Conservation (phyloP, 2,888 invertebrate genomes). For the Blera fallax region DNA sequence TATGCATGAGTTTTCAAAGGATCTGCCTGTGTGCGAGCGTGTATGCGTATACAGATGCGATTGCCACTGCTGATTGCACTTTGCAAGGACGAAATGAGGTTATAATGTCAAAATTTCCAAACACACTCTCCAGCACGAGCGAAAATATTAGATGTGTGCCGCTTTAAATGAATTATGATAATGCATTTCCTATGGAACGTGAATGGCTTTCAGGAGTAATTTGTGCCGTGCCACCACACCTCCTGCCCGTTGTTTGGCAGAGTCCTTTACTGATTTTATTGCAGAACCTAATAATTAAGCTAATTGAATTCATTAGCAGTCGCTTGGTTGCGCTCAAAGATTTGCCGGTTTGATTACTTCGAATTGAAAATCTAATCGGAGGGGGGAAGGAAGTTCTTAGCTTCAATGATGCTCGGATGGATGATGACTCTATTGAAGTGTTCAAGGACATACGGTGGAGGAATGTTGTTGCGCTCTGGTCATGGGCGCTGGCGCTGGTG, state of each 20-base stretch:
- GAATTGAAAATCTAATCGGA: slow-evolving; percentile 21
- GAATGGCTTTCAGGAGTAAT: background rate
- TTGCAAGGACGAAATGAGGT: background rate
- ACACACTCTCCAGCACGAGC: background rate
- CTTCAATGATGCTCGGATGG: slow-evolving; percentile 22
- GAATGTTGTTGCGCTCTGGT: background rate
- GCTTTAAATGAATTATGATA: slow-evolving; percentile 15
- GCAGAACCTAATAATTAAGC: slow-evolving; percentile 27
- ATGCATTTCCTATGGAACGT: slow-evolving; percentile 1
- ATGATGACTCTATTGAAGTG: slow-evolving; percentile 8
- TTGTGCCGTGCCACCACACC: background rate
- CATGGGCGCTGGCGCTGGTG: background rate
- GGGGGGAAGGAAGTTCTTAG: slow-evolving; percentile 6
- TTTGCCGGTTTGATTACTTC: background rate
- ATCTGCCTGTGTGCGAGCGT: background rate
- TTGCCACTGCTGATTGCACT: background rate
- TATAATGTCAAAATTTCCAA: slow-evolving; percentile 17
- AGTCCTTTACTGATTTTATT: background rate
- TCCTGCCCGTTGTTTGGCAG: background rate
- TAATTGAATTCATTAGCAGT: slow-evolving; percentile 45
- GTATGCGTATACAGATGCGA: background rate
- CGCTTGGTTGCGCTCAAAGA: slow-evolving; percentile 6
- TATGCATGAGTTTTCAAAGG: slow-evolving; percentile 6
- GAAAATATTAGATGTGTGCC: background rate
- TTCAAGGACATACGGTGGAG: background rate